Percentiles rank a stretch among this genome's conserved stretches.
Evolutionary conservation across 2,888 invertebrate species (phyloP).

Genomic region (Macrosiphum euphorbiae): DNA sequence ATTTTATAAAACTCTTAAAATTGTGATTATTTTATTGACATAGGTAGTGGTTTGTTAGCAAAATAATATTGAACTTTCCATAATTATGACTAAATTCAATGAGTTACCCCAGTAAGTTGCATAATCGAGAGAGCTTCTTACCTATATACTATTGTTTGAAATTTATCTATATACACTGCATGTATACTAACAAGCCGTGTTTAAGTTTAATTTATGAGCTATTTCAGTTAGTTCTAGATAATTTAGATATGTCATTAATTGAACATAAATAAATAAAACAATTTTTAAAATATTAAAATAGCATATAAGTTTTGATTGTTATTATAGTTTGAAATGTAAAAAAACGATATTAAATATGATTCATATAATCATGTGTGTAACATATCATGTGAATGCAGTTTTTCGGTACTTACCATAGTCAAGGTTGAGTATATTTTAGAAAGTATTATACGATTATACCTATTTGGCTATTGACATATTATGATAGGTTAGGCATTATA

Average conservation of each 20-base stretch:
- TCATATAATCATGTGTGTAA: background rate
- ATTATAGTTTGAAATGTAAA: background rate
- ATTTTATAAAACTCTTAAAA: background rate
- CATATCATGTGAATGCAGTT: too few species aligned
- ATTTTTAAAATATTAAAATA: slow-evolving; percentile 1
- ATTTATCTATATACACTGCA: background rate
- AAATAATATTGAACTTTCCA: background rate
- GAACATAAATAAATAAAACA: background rate
- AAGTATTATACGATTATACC: too few species aligned
- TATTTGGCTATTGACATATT: too few species aligned
- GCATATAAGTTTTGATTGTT: background rate
- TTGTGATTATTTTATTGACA: background rate
- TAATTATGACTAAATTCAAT: background rate
- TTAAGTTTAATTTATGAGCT: background rate
- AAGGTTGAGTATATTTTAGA: too few species aligned
- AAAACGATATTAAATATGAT: background rate
- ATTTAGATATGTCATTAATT: background rate
- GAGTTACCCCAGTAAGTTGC: background rate
- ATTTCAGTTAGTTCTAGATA: background rate
- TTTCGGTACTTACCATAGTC: too few species aligned
- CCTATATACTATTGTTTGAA: background rate
- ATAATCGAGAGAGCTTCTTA: background rate
- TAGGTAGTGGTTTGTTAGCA: background rate
- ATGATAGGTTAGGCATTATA: too few species aligned
- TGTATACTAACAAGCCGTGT: background rate